A percentile compares a stretch with the other conserved stretches of the same genome.
Evolutionary conservation across 2,797 vertebrate species (phyloP).

Genomic region (Geotrypetes seraphini): DNA sequence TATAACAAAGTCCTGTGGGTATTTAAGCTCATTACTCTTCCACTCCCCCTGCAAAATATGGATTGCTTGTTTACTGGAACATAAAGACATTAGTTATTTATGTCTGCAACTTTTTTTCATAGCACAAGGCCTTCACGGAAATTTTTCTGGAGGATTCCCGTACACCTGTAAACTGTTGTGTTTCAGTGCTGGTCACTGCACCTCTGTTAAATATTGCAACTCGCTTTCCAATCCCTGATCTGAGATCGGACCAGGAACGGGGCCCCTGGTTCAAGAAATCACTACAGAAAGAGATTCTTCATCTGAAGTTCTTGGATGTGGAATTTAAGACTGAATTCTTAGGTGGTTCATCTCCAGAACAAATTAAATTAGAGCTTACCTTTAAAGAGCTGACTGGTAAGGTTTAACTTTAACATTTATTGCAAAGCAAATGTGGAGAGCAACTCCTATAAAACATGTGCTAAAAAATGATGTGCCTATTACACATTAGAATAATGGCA

Average conservation of each 20-base stretch:
- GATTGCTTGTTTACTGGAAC: no score
- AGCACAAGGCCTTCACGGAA: constrained; percentile 96
- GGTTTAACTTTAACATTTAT: constrained; percentile 1
- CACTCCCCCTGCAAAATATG: no score
- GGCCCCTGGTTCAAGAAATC: constrained; percentile 98
- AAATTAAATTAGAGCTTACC: constrained; percentile 88
- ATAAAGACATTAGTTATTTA: no score
- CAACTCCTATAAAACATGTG: no score
- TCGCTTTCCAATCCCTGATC: constrained; percentile 93
- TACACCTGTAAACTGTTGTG: constrained; percentile 74
- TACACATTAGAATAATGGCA: no score
- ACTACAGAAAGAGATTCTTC: constrained; percentile 85
- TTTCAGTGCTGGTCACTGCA: constrained; percentile 72
- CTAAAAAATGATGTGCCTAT: no score
- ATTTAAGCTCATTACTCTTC: no score
- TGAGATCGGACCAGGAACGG: constrained; percentile 91
- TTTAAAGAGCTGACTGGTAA: constrained; percentile 86
- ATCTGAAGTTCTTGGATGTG: constrained; percentile 74
- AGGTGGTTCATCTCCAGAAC: constrained; percentile 78
- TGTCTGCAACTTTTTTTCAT: constrained; percentile 12
- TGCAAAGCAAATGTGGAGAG: background rate
- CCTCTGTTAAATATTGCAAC: constrained; percentile 74
- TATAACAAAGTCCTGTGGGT: no score
- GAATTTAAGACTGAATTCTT: constrained; percentile 88
- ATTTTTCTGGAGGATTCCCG: constrained; percentile 90